These are phyloP conservation scores for Emydoidea blandingii DNA, from an alignment of 2,797 vertebrate species.

Conservation along the genomic window DNA sequence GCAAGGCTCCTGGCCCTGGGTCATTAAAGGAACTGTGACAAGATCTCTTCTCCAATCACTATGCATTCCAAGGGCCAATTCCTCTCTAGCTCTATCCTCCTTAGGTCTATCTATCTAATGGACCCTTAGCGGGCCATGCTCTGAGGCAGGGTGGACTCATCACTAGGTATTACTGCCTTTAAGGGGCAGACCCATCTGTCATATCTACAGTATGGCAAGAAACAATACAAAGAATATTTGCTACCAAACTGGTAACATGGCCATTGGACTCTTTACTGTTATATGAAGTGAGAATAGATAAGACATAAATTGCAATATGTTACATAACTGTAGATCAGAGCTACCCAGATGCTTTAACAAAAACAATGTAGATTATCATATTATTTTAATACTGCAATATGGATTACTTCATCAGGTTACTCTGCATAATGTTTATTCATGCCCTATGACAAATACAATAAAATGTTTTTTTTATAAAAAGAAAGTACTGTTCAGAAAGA, in stretches of 20 bases:
- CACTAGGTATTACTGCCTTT: not conserved
- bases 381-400: slow-evolving; percentile 23
- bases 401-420: slow-evolving; percentile 6
- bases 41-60: too few relatives aligned
- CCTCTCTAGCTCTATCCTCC: too few relatives aligned
- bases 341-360: slow-evolving; percentile 32
- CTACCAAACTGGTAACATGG: not conserved
- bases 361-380: not conserved
- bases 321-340: not conserved
- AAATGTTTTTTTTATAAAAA: not conserved
- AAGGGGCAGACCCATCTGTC: not conserved
- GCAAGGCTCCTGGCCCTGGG: too few relatives aligned
- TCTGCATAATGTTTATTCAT: slow-evolving; percentile 10
- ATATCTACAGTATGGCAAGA: slow-evolving; percentile 14
- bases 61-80: too few relatives aligned
- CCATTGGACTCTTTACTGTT: slow-evolving; percentile 20
- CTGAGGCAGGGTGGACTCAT: not conserved
- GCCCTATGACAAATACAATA: not conserved
- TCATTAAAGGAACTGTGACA: too few relatives aligned
- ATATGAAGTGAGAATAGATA: not conserved
- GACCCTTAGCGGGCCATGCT: not conserved
- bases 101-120: not conserved
- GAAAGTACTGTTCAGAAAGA: not conserved
- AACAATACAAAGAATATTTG: slow-evolving; percentile 42
- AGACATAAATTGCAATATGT: slow-evolving; percentile 6